Evolutionary conservation across 1,140 invertebrate genomes (phyloP).

Genomic region (Pseudomyrmex pallidus): DNA sequence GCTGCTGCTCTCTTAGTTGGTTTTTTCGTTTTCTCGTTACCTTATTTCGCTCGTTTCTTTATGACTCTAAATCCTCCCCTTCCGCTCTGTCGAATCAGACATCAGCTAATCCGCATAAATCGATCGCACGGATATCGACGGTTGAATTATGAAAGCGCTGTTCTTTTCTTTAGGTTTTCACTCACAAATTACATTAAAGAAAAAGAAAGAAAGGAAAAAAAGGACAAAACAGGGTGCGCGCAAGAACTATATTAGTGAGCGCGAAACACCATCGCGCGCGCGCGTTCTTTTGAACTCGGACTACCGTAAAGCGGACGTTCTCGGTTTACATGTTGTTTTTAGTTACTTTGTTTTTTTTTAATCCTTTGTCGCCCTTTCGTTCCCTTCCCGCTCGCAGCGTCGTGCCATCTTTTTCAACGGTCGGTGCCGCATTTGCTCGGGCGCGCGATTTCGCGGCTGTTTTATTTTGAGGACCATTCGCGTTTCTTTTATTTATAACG

Average conservation of each 20-base stretch:
- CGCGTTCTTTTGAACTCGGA: slow-evolving; percentile 46
- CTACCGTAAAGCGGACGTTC: slow-evolving; percentile 45
- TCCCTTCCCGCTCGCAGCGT: neutral
- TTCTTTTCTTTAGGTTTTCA: neutral
- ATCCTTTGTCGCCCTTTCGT: slow-evolving; percentile 29
- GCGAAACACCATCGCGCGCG: neutral
- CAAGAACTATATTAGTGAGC: slow-evolving; percentile 39
- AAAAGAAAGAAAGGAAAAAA: neutral
- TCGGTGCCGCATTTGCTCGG: slow-evolving; percentile 31
- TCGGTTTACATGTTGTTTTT: slow-evolving; percentile 55
- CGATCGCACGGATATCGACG: slow-evolving; percentile 40
- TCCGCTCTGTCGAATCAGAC: slow-evolving; percentile 30
- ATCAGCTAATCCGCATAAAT: slow-evolving; percentile 50
- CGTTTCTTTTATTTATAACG: slow-evolving; percentile 57
- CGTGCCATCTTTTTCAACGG: slow-evolving; percentile 43
- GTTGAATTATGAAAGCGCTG: slow-evolving; percentile 43
- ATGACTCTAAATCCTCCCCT: slow-evolving; percentile 28
- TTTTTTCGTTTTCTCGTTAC: neutral
- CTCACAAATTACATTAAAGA: slow-evolving; percentile 10
- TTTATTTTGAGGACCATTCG: slow-evolving; percentile 47
- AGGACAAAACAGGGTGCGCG: neutral
- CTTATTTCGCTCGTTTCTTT: slow-evolving; percentile 47
- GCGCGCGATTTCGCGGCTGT: slow-evolving; percentile 37
- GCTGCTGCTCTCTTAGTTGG: neutral
- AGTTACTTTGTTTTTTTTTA: slow-evolving; percentile 39